Conservation (phyloP, 2,113 vertebrate species). For the Sitta europaea region DNA sequence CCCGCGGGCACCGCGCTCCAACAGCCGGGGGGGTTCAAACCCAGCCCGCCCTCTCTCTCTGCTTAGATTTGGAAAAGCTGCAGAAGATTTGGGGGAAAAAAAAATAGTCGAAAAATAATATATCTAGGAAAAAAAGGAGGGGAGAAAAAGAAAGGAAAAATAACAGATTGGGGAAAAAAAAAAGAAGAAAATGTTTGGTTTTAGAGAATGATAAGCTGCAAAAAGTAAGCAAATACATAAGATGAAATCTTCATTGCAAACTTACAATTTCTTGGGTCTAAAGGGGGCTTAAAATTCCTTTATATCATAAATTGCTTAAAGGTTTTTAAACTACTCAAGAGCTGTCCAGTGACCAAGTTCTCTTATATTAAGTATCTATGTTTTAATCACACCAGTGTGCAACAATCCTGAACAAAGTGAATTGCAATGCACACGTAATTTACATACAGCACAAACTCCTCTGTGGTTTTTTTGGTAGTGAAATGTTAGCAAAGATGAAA, state of each 20-base stretch:
- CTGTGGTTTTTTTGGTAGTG: background rate
- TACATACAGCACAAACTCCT: background rate
- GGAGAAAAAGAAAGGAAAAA: background rate
- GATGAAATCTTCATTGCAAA: background rate
- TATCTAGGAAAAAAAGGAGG: background rate
- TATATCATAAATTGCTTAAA: background rate
- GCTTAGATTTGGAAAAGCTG: too few species aligned
- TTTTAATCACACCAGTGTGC: background rate
- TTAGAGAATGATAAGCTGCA: background rate
- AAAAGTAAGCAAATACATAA: background rate
- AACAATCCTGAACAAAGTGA: background rate
- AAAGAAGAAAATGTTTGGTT: background rate
- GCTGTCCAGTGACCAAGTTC: background rate
- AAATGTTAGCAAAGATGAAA: background rate
- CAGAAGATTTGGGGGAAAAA: rapidly evolving
- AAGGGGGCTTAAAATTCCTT: background rate
- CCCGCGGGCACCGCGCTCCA: rapidly evolving
- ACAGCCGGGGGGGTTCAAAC: background rate
- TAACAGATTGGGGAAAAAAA: rapidly evolving
- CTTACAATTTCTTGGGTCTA: background rate
- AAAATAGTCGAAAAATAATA: too few species aligned
- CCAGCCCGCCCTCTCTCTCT: too few species aligned
- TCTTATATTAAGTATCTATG: background rate
- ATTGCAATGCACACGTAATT: background rate
- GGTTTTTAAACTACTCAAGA: background rate